Percentiles rank a stretch among this genome's conserved stretches.
Conservation (phyloP, 2,888 invertebrate genomes). For the Yponomeuta plumbellus region DNA sequence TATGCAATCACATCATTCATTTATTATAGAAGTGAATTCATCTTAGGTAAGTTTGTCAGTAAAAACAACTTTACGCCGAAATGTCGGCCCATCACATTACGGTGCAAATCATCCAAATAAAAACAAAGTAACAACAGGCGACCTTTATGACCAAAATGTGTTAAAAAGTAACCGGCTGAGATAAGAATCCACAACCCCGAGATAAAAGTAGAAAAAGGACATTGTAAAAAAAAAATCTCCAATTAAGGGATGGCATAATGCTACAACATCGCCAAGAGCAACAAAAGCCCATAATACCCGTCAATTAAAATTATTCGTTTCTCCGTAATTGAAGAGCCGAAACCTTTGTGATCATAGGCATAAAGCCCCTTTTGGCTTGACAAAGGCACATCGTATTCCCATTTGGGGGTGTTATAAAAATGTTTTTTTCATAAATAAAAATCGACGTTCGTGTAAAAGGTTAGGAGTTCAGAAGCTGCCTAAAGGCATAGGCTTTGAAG, state of each 20-base stretch:
- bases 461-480: neutral
- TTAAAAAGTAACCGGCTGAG: no score
- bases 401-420: neutral
- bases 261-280: neutral
- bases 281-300: neutral
- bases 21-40: no score
- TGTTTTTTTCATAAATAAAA: neutral
- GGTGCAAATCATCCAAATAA: no score
- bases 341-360: neutral
- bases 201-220: no score
- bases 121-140: no score
- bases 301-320: neutral
- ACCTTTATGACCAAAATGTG: no score
- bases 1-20: no score
- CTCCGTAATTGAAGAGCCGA: neutral
- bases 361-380: neutral
- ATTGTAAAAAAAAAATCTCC: neutral
- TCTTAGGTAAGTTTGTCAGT: no score
- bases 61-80: no score
- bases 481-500: neutral
- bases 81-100: no score
- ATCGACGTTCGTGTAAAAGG: neutral
- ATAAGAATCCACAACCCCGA: no score
- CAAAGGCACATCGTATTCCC: neutral
- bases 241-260: conserved; percentile 2